Evolutionary conservation across 1,140 invertebrate species (phyloP).

Genomic region (Pachyrhynchus sulphureomaculatus): DNA sequence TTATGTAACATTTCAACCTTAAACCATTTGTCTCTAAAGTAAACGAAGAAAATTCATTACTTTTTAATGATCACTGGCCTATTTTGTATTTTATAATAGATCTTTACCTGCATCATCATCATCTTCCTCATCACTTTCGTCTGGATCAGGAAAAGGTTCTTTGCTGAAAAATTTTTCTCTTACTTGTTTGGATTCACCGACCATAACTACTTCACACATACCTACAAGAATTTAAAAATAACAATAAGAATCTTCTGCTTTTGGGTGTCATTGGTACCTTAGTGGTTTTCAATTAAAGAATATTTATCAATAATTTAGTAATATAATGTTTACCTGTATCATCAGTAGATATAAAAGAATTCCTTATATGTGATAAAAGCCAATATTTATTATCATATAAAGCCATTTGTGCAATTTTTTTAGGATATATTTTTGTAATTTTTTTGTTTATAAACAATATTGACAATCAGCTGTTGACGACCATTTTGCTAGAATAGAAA

Average conservation of each 20-base stretch:
- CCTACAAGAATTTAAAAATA: slow-evolving; percentile 50
- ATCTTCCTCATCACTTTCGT: slow-evolving; percentile 75
- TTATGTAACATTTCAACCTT: too few relatives aligned
- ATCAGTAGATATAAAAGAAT: slow-evolving; percentile 94
- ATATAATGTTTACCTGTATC: slow-evolving; percentile 68
- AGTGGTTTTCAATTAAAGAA: too few relatives aligned
- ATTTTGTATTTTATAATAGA: too few relatives aligned
- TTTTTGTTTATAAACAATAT: slow-evolving; percentile 1
- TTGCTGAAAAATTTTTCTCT: slow-evolving; percentile 52
- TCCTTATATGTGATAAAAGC: slow-evolving; percentile 87
- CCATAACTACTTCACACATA: slow-evolving; percentile 71
- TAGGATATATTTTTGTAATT: background rate
- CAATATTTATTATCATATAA: slow-evolving; percentile 91
- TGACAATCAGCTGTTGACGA: too few relatives aligned
- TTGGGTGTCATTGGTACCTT: too few relatives aligned
- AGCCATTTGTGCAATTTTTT: slow-evolving; percentile 72
- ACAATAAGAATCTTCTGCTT: too few relatives aligned
- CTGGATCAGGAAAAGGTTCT: slow-evolving; percentile 72
- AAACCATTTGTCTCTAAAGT: too few relatives aligned
- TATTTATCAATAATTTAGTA: too few relatives aligned
- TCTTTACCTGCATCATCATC: slow-evolving; percentile 52
- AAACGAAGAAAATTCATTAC: too few relatives aligned
- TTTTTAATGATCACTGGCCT: too few relatives aligned
- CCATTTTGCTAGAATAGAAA: too few relatives aligned
- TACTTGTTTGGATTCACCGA: slow-evolving; percentile 61